Evolutionary conservation across 2,797 vertebrate genomes (phyloP).

Genomic region (Epinephelus coioides): DNA sequence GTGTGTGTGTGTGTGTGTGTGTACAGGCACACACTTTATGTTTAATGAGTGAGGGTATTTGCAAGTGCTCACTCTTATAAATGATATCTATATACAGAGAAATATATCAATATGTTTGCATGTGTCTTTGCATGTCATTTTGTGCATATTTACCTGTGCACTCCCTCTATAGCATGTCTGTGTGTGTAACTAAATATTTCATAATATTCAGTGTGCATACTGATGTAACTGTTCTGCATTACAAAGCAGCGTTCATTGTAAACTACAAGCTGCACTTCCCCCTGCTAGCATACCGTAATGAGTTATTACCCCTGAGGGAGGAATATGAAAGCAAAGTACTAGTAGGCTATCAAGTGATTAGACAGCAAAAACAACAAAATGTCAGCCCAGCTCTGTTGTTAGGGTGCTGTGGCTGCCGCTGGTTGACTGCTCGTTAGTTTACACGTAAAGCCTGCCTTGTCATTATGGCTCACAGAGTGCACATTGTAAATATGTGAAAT

Average conservation of each 20-base stretch:
- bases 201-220: not conserved
- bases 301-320: constrained; percentile 2
- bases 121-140: not conserved
- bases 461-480: not conserved
- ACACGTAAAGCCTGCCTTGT: not conserved
- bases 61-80: not conserved
- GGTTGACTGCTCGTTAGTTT: constrained; percentile 47
- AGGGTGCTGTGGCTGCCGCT: not conserved
- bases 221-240: not conserved
- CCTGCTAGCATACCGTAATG: not conserved
- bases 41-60: constrained; percentile 28
- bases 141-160: not conserved
- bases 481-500: not conserved
- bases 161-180: not conserved
- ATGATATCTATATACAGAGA: constrained; percentile 17
- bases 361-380: constrained; percentile 28
- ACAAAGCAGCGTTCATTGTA: not conserved
- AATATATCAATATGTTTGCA: not conserved
- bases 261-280: constrained; percentile 1
- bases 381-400: constrained; percentile 31
- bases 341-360: constrained; percentile 37
- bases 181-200: not conserved
- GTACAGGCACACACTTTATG: constrained; percentile 12
- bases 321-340: constrained; percentile 37
- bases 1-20: constrained; percentile 10